phyloP scores from a whole-genome alignment of 1,140 invertebrate species.

The Phymastichus coffea region DNA sequence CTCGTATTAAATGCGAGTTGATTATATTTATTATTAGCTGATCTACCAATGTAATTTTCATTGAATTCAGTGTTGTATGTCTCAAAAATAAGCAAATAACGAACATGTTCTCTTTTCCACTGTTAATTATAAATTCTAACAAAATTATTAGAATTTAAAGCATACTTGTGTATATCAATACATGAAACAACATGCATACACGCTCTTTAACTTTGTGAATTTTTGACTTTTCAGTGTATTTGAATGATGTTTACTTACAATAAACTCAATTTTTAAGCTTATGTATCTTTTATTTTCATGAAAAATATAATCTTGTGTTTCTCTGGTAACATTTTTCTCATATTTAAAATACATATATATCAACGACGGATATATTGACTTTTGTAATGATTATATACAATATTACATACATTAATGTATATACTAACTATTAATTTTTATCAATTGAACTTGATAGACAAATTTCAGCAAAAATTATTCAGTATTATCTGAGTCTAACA shows the following conservation, averaged over 20 bases:
- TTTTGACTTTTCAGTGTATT: conserved; percentile 27
- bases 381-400: conserved; percentile 8
- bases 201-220: conserved; percentile 19
- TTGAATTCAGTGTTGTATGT: conserved; percentile 9
- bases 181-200: too few relatives aligned
- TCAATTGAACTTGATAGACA: too few relatives aligned
- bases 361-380: background rate
- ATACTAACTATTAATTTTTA: background rate
- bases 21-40: background rate
- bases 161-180: too few relatives aligned
- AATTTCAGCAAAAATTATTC: too few relatives aligned
- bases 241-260: conserved; percentile 25
- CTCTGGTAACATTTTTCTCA: conserved; percentile 1
- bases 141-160: too few relatives aligned
- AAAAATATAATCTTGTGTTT: too few relatives aligned
- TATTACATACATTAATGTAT: background rate
- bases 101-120: background rate
- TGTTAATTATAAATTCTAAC: background rate
- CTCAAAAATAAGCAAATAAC: background rate
- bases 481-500: too few relatives aligned
- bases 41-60: background rate
- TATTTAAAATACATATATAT: background rate
- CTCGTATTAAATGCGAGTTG: conserved; percentile 13
- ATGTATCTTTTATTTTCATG: background rate
- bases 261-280: conserved; percentile 29